A percentile compares a stretch with the other conserved stretches of the same genome.
Conservation (phyloP, 1,140 invertebrate species). For the Theocolax elegans region DNA sequence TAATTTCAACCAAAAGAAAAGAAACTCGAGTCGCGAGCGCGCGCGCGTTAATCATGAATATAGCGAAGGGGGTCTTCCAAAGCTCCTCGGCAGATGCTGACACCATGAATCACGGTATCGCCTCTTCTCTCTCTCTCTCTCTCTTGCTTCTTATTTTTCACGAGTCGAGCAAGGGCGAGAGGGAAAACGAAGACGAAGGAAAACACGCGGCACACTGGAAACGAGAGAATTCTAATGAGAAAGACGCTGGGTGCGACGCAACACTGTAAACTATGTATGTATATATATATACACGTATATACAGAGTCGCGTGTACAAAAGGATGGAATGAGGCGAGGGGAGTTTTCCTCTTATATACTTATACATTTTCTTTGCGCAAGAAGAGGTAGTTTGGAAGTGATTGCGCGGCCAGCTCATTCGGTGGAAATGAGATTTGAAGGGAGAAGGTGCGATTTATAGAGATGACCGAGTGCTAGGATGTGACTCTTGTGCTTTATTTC, state of each 20-base stretch:
- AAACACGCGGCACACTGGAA: background rate
- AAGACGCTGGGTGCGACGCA: background rate
- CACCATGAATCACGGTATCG: slow-evolving; percentile 26
- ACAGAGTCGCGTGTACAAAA: too few relatives aligned
- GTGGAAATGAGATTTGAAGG: slow-evolving; percentile 14
- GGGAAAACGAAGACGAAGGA: background rate
- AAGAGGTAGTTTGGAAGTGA: background rate
- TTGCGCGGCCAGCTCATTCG: background rate
- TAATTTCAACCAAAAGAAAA: slow-evolving; percentile 15
- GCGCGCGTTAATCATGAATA: background rate
- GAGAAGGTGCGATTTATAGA: background rate
- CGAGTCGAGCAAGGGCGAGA: background rate
- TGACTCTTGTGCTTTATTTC: slow-evolving; percentile 5
- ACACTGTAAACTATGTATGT: too few relatives aligned
- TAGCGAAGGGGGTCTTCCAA: background rate
- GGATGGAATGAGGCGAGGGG: too few relatives aligned
- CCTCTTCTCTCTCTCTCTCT: background rate
- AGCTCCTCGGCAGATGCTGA: slow-evolving; percentile 20
- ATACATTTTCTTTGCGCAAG: too few relatives aligned
- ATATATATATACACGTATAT: too few relatives aligned
- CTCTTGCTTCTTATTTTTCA: background rate
- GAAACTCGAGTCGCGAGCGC: background rate
- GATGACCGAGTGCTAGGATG: background rate
- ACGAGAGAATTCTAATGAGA: slow-evolving; percentile 2
- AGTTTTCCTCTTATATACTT: too few relatives aligned